These are phyloP conservation scores for Epirrita christyi DNA, from an alignment of 2,888 invertebrate genomes.

Conservation along the genomic window DNA sequence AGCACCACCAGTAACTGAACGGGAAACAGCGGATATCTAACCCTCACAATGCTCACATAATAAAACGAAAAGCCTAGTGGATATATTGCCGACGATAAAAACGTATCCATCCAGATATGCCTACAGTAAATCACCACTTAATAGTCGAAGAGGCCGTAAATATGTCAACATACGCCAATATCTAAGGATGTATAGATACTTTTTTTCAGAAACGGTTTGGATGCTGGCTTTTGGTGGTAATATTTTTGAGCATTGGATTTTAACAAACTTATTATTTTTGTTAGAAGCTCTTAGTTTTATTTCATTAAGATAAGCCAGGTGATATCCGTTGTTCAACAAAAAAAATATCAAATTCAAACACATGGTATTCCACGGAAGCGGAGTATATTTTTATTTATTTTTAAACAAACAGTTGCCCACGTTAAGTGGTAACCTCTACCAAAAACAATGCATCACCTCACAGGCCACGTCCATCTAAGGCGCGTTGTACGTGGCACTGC, in stretches of 20 bases:
- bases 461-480: no score
- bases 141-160: slow-evolving; percentile 81
- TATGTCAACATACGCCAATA: slow-evolving; percentile 83
- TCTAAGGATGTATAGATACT: slow-evolving; percentile 75
- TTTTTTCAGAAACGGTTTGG: slow-evolving; percentile 48
- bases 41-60: slow-evolving; percentile 68
- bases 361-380: no score
- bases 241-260: background rate
- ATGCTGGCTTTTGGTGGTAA: slow-evolving; percentile 20
- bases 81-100: slow-evolving; percentile 82
- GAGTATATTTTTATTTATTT: no score
- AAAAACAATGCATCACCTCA: no score
- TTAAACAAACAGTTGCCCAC: no score
- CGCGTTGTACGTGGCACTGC: no score
- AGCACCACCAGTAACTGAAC: slow-evolving; percentile 20
- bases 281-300: no score
- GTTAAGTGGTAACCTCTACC: no score
- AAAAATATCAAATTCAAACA: no score
- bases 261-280: no score
- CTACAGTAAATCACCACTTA: slow-evolving; percentile 82
- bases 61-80: slow-evolving; percentile 71
- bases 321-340: no score
- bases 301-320: no score
- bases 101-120: slow-evolving; percentile 84
- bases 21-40: slow-evolving; percentile 35